Evolutionary conservation across 30 jellyfish, hydroid and myxozoan genomes (phyloP), one percentile per base, ranked within the genome.

Genomic region (Cassiopea xamachana): DNA sequence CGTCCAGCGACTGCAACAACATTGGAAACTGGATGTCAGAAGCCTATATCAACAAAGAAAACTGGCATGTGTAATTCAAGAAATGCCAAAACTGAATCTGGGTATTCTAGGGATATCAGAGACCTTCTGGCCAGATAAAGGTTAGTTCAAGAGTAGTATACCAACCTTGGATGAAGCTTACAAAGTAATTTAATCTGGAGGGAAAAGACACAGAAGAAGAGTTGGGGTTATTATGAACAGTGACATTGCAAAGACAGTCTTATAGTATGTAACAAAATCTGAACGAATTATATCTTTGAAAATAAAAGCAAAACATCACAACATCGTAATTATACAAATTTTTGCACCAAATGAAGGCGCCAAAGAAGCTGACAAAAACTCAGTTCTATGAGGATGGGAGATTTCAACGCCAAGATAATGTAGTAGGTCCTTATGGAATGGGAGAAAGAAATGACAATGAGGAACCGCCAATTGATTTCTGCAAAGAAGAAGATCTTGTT

Each of bases 1-100:
- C 87, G 48, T 78, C 87, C 87, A 78, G 75, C 55, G 73, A 78
- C 87, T 78, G 87, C 75, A 44, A 58, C 0, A 78, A 78, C 47
- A 78, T 78, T 19, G 47, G 49, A 48, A 78, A 77, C 46, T 48
- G 87, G 87, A 69, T 43, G 17, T 69, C 45, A 69, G 78, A 69
- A 69, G 48, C 7, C 45, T 69, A n/a, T 69, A 69, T 69, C 45
- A 69, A 69, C 48, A 18, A 8, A 1, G 78, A 69, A 69, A 69
- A n/a, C 48, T 69, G 55, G 67, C 12, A n/a, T 17, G 49, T 75
- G 84, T 75, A 15, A 75, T 43, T 17, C 7, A 43, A 75, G 84
- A 75, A 48, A 75, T 75, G 84, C 0, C 46, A 48, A n/a, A 48
- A 27, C 9, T 17, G 46, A 48, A 48, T 7, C 84, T 75, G 84